These are phyloP conservation scores for Frankliniella intonsa DNA, from an alignment of 2,888 invertebrate genomes.

Conservation along the genomic window DNA sequence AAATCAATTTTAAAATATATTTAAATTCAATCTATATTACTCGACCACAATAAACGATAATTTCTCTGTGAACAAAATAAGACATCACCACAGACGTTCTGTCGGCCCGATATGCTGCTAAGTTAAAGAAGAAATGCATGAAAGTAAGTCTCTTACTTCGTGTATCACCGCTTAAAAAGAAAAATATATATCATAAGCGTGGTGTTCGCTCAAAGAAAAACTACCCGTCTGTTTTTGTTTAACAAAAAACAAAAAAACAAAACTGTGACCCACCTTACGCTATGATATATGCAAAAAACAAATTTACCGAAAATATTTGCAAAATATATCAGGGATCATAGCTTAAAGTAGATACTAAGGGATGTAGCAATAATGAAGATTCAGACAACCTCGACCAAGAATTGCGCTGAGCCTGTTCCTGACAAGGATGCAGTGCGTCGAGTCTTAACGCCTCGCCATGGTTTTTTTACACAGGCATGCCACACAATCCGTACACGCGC, in stretches of 20 bases:
- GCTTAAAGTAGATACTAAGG: not conserved
- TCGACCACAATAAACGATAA: conserved; percentile 17
- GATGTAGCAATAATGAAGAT: not conserved
- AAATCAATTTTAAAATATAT: conserved; percentile 27
- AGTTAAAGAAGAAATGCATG: not conserved
- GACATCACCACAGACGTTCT: conserved; percentile 17
- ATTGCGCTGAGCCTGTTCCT: too few species aligned
- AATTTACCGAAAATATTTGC: conserved; percentile 11
- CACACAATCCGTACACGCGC: too few species aligned
- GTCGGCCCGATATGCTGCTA: conserved; percentile 7
- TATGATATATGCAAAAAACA: not conserved
- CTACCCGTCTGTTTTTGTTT: not conserved
- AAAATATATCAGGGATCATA: not conserved
- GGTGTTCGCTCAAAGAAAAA: not conserved
- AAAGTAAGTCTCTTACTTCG: conserved; percentile 6
- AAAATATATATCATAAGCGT: not conserved
- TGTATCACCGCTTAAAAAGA: not conserved
- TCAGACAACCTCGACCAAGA: not conserved
- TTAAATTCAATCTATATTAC: conserved; percentile 22
- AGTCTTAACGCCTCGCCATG: too few species aligned
- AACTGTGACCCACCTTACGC: not conserved
- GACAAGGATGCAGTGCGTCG: too few species aligned
- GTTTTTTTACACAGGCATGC: too few species aligned
- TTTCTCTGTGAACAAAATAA: conserved; percentile 25
- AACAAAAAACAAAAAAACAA: not conserved